Evolutionary conservation across 1,140 invertebrate species (phyloP).

Genomic region (Trichonephila inaurata): DNA sequence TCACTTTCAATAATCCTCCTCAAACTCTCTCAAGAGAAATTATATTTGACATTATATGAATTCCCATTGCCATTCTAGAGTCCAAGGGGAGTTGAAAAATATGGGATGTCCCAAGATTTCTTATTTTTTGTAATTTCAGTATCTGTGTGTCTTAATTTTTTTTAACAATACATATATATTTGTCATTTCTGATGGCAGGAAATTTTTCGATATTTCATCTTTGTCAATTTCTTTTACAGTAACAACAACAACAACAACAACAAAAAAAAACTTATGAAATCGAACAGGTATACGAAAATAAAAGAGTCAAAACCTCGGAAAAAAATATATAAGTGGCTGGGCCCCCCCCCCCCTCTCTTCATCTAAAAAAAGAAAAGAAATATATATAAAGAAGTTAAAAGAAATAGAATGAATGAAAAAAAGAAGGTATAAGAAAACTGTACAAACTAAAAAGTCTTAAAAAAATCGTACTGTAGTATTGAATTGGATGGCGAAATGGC

Average conservation of each 20-base stretch:
- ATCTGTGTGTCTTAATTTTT: background rate
- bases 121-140: background rate
- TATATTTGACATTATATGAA: conserved; percentile 35
- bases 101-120: background rate
- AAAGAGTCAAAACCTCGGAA: conserved; percentile 45
- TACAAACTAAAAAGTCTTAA: conserved; percentile 17
- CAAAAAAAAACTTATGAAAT: conserved; percentile 30
- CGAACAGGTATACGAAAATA: conserved; percentile 71
- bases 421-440: background rate
- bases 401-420: background rate
- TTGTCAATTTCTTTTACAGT: background rate
- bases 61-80: background rate
- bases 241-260: no score
- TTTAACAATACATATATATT: background rate
- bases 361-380: conserved; percentile 41
- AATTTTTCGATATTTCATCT: background rate
- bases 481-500: conserved; percentile 71
- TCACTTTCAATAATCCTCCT: conserved; percentile 24
- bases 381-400: background rate
- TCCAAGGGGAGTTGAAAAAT: background rate
- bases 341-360: background rate
- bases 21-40: conserved; percentile 1
- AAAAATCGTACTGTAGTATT: conserved; percentile 57
- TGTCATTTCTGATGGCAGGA: background rate
- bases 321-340: conserved; percentile 54